Base-by-base conservation (phyloP, 2,797 vertebrate genomes). In the Pseudochirops corinnae region DNA sequence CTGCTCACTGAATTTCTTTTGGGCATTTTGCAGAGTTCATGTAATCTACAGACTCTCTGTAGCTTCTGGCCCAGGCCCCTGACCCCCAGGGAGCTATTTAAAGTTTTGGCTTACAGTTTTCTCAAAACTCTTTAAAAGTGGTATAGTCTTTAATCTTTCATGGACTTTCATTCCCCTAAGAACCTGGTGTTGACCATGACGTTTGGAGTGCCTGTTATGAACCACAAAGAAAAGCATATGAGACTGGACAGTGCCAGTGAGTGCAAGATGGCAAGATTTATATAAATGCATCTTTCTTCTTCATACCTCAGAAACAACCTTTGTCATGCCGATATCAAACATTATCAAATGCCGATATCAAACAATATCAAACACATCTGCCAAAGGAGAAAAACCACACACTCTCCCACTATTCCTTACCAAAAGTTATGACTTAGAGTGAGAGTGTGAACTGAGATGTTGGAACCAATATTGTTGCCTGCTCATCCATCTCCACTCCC, bases 31-130 rank as follows among this genome's bases (percentile, higher is more conserved):
- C 90, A 24, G 5, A 91, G 93, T 53, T 58, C 92, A 93, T 67
- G 0, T 26, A 56, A 62, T 39, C 57, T 24, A n/a, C 56, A 92
- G 26, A 60, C 50, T 92, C 0, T 14, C 57, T 93, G 50, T 91
- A 93, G 92, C 39, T 93, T 93, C 92, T 95, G 93, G 31, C 33
- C 55, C 2, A 55, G 53, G 24, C 55, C 39, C 6, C 2, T 57
- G 2, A 28, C 82, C 53, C 60, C 93, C 53, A 31, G 56, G 90
- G 92, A 91, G 39, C 57, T 94, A 11, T 95, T 62, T 60, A 31
- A 93, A 74, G 91, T 55, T 60, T 94, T 94, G 92, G 56, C 46
- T 96, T 95, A 93, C 46, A 87, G 33, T 92, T 93, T 91, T 24
- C 53, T 95, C 29, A 95, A 93, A 94, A 24, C 0, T 4, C 29